Evolutionary conservation across 2,888 invertebrate genomes (phyloP).

Genomic region (Frankliniella intonsa): DNA sequence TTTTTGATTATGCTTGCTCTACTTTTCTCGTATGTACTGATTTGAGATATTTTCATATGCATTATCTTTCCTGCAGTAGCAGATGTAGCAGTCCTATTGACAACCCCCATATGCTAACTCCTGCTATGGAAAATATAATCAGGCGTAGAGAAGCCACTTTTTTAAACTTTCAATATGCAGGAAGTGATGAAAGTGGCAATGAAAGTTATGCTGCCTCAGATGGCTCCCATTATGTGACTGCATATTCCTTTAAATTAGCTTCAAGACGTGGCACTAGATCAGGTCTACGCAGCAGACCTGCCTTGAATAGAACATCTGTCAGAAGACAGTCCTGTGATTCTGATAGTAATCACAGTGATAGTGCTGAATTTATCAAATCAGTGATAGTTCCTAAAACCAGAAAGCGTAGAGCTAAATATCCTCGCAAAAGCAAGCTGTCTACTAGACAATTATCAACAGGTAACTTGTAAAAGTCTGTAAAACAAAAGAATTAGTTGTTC

Average conservation of each 20-base stretch:
- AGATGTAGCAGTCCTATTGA: slow-evolving; percentile 35
- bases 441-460: background rate
- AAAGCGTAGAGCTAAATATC: background rate
- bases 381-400: background rate
- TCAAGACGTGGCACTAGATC: background rate
- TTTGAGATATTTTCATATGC: background rate
- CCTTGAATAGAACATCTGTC: background rate
- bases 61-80: slow-evolving; percentile 26
- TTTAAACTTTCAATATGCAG: background rate
- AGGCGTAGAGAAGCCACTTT: slow-evolving; percentile 37
- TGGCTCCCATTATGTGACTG: background rate
- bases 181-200: background rate
- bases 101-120: slow-evolving; percentile 30
- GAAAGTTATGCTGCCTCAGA: background rate
- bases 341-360: slow-evolving; percentile 2
- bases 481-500: background rate
- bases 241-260: background rate
- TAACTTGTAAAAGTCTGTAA: background rate
- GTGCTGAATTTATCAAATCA: background rate
- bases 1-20: background rate
- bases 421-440: background rate
- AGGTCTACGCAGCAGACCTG: background rate
- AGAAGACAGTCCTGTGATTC: background rate
- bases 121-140: slow-evolving; percentile 35
- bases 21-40: background rate